These are phyloP conservation scores for Anguilla japonica DNA, from an alignment of 2,113 vertebrate genomes.

Conservation along the genomic window DNA sequence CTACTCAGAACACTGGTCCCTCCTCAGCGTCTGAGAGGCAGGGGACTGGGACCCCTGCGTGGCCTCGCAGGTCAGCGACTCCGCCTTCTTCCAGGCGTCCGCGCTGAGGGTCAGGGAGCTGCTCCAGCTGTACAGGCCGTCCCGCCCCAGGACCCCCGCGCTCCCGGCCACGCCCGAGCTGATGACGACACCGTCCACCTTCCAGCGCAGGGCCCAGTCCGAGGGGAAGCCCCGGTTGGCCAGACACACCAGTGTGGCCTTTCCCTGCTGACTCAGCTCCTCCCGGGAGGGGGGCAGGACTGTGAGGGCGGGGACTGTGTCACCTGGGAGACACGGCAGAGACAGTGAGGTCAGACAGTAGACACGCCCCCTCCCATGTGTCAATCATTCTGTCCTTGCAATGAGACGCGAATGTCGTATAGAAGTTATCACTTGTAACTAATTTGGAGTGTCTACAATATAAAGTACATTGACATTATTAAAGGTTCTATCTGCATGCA, in stretches of 20 bases:
- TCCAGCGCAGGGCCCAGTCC: background rate
- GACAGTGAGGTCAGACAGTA: too few species aligned
- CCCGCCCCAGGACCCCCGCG: conserved; percentile 10
- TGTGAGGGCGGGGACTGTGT: conserved; percentile 40
- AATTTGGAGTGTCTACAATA: too few species aligned
- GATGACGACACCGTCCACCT: conserved; percentile 39
- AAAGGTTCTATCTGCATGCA: too few species aligned
- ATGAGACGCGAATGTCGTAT: too few species aligned
- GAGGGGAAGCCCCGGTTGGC: conserved; percentile 29
- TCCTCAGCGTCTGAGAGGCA: conserved; percentile 48
- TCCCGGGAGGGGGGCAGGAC: conserved; percentile 51
- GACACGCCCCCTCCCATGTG: too few species aligned
- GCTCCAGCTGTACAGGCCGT: conserved; percentile 47
- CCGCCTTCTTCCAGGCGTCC: conserved; percentile 41
- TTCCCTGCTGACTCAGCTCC: conserved; percentile 39
- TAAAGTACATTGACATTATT: too few species aligned
- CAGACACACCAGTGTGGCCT: conserved; percentile 54
- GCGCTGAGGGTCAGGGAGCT: conserved; percentile 50
- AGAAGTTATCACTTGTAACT: too few species aligned
- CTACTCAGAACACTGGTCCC: background rate
- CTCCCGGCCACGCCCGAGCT: conserved; percentile 19
- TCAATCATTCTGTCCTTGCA: too few species aligned
- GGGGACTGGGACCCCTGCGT: conserved; percentile 44
- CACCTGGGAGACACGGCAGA: background rate
- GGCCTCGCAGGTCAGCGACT: conserved; percentile 53